phyloP scores from a whole-genome alignment of 2,797 vertebrate genomes.

The Peromyscus attwateri region DNA sequence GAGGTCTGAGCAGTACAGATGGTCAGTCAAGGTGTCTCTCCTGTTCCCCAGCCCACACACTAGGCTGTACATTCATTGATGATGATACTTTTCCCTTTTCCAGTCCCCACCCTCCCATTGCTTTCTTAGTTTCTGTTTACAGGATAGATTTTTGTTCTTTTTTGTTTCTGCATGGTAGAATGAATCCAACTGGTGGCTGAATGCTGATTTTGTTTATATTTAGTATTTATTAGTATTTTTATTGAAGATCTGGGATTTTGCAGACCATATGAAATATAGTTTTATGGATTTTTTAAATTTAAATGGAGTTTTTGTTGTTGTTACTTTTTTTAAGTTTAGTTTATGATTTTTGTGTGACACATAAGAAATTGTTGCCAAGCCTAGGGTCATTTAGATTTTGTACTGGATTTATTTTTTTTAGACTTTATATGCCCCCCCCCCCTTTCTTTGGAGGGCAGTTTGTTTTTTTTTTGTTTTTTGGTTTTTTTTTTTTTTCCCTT shows the following conservation, averaged over 20 bases:
- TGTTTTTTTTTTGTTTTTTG: no score
- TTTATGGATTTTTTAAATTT: neutral
- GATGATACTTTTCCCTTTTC: neutral
- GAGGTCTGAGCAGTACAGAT: neutral
- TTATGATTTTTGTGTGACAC: neutral
- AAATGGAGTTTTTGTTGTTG: neutral
- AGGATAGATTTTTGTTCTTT: neutral
- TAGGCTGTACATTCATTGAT: neutral
- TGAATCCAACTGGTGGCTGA: neutral
- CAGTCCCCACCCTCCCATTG: neutral
- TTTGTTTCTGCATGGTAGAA: slow-evolving; percentile 1
- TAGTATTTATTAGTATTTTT: slow-evolving; percentile 53
- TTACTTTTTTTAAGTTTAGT: neutral
- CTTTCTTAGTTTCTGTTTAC: neutral
- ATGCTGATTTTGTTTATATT: slow-evolving; percentile 20
- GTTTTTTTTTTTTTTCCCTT: no score
- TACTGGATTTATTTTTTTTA: neutral
- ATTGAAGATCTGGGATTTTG: slow-evolving; percentile 12
- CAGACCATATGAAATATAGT: neutral
- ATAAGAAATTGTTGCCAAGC: slow-evolving; percentile 56
- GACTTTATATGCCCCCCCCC: no score
- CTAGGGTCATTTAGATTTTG: slow-evolving; percentile 52
- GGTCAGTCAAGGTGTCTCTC: neutral
- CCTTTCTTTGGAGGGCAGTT: neutral
- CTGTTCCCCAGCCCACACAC: neutral